Evolutionary conservation across 2,113 vertebrate genomes (phyloP).

Genomic region (Osmerus eperlanus): DNA sequence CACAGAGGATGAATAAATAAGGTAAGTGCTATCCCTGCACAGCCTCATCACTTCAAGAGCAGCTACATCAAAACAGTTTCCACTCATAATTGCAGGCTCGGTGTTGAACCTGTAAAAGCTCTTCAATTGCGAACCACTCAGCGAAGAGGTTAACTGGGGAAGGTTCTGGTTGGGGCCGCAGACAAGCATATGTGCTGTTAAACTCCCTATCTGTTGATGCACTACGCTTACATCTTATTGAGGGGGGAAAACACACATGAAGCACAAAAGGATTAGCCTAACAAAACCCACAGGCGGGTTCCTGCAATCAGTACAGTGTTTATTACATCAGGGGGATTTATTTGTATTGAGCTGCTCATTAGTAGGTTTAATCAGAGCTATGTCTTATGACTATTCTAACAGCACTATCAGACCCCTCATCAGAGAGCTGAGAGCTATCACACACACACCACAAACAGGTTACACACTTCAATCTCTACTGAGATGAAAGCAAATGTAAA

Average conservation of each 20-base stretch:
- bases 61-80: slow-evolving; percentile 14
- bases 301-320: slow-evolving; percentile 46
- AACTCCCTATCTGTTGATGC: neutral
- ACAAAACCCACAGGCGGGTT: slow-evolving; percentile 34
- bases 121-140: slow-evolving; percentile 26
- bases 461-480: slow-evolving; percentile 12
- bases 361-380: slow-evolving; percentile 50
- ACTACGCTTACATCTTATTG: neutral
- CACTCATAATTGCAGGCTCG: slow-evolving; percentile 11
- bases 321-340: slow-evolving; percentile 53
- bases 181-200: neutral
- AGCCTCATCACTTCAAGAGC: neutral
- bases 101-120: slow-evolving; percentile 15
- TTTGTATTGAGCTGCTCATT: slow-evolving; percentile 55
- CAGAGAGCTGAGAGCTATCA: slow-evolving; percentile 20
- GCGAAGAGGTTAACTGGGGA: neutral
- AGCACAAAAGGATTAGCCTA: slow-evolving; percentile 49
- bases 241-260: slow-evolving; percentile 19
- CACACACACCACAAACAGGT: slow-evolving; percentile 14
- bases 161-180: neutral
- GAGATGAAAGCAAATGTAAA: neutral
- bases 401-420: slow-evolving; percentile 33
- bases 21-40: neutral
- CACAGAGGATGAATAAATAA: neutral
- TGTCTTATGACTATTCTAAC: slow-evolving; percentile 35